Conservation (phyloP, 1,140 invertebrate species). For the Drosophila quadrilineata region DNA sequence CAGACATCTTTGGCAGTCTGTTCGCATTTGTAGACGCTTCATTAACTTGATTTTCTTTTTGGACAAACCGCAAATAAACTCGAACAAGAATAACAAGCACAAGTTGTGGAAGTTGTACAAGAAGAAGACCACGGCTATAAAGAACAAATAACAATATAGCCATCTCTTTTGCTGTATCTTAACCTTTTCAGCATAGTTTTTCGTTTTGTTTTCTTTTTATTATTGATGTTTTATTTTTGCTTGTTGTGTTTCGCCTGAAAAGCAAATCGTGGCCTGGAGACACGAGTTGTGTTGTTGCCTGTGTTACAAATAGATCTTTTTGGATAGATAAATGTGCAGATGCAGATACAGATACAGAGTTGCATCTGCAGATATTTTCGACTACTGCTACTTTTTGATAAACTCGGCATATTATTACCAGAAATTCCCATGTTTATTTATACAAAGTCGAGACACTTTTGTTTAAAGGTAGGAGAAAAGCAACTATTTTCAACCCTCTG, state of each 20-base stretch:
- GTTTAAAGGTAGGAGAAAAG: too few species aligned
- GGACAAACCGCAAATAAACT: constrained; percentile 67
- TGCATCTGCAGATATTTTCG: constrained; percentile 24
- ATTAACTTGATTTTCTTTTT: constrained; percentile 51
- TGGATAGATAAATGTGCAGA: not conserved
- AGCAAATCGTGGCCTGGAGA: constrained; percentile 26
- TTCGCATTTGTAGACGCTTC: constrained; percentile 41
- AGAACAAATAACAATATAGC: constrained; percentile 2
- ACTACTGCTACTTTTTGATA: constrained; percentile 48
- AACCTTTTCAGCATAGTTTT: constrained; percentile 32
- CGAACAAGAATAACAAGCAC: constrained; percentile 14
- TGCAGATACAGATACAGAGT: constrained; percentile 14
- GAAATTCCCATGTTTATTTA: constrained; percentile 74
- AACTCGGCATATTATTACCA: constrained; percentile 66
- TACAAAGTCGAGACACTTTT: too few species aligned
- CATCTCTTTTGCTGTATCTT: too few species aligned
- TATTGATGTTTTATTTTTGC: constrained; percentile 36
- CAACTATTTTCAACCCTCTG: constrained; percentile 24
- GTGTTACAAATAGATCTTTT: constrained; percentile 50
- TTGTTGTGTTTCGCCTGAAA: constrained; percentile 33
- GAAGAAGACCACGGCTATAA: not conserved
- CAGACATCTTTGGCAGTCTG: constrained; percentile 44
- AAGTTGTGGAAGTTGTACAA: not conserved
- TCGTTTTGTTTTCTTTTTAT: constrained; percentile 50
- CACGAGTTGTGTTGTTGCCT: constrained; percentile 26